Evolutionary conservation across 2,113 vertebrate species (phyloP), one percentile per base, ranked within the genome.

Genomic region (Strix aluco): DNA sequence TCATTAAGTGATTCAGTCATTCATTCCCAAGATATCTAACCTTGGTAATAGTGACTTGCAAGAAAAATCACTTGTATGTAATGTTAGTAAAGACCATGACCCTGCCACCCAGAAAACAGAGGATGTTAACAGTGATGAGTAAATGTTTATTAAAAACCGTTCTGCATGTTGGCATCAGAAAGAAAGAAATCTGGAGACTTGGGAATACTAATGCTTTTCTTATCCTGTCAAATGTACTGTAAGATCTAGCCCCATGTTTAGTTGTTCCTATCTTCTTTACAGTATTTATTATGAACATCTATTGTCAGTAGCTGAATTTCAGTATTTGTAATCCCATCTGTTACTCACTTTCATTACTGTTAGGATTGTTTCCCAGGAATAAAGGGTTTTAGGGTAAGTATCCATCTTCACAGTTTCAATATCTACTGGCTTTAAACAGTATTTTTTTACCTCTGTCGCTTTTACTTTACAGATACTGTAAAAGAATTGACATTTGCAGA

Each of bases 401-500:
- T 51, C 42, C 40, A 3, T 70, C 75, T 67, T 74, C 55, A 32
- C 57, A n/a, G 7, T 66, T 84, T 73, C 83, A 42, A 2, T 51
- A 58, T 66, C 38, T 73, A 6, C 75, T 70, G 51, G 19, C 27
- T 78, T 83, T 32, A 83, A 49, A 80, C 23, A 59, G 52, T 40
- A 27, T 77, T 90, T 95, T 95, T 93, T 83, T 44, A 36, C 46
- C 46, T 85, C 73, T 90, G 75, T 81, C 80, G 81, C 22, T 96
- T 96, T 70, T 88, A 15, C 34, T 91, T 71, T 67, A 15, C 32
- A 51, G 51, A 84, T 32, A 51, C 10, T 42, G 7, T 55, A 11
- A 66, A 88, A 36, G 40, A 94, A 26, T 58, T n/a, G 30, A 26
- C 38, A 57, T 89, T 97, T 96, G 38, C 69, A 88, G 91, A 92